Conservation (phyloP, 2,797 vertebrate genomes). For the Microctenopoma stevenorrisi region DNA sequence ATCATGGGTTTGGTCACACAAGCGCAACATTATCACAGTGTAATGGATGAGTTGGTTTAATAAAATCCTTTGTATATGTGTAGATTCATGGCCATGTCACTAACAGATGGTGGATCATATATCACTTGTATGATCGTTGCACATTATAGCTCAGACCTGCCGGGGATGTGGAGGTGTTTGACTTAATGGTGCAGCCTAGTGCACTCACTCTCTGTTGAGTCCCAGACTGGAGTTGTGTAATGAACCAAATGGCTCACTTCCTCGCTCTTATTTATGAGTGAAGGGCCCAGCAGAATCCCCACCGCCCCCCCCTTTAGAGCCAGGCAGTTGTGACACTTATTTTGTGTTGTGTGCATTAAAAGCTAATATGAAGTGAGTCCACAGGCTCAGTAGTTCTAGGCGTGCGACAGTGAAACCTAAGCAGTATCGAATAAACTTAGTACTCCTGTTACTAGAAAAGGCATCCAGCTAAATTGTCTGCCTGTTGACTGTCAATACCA, state of each 20-base stretch:
- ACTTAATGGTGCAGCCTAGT: not conserved
- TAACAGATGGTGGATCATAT: not conserved
- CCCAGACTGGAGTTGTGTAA: not conserved
- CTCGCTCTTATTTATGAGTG: not conserved
- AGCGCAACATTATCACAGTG: not conserved
- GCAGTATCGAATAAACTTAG: not conserved
- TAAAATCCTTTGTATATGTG: not conserved
- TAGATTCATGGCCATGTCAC: slow-evolving; percentile 2
- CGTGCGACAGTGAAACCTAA: not conserved
- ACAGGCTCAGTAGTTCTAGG: not conserved
- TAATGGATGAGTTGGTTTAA: not conserved
- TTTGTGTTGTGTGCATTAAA: not conserved
- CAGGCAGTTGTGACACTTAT: slow-evolving; percentile 15
- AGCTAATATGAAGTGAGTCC: slow-evolving; percentile 3
- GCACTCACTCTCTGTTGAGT: not conserved
- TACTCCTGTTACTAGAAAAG: not conserved
- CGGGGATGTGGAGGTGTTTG: not conserved
- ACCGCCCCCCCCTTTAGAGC: not conserved
- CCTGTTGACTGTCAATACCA: not conserved
- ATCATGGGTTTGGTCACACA: slow-evolving; percentile 17
- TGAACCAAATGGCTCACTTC: not conserved
- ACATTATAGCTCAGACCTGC: not conserved
- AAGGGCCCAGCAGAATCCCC: not conserved
- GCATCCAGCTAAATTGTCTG: not conserved
- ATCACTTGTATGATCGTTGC: not conserved